A percentile compares a stretch with the other conserved stretches of the same genome.
Conservation (phyloP, 2,797 vertebrate species). For the Acrocephalus scirpaceus region DNA sequence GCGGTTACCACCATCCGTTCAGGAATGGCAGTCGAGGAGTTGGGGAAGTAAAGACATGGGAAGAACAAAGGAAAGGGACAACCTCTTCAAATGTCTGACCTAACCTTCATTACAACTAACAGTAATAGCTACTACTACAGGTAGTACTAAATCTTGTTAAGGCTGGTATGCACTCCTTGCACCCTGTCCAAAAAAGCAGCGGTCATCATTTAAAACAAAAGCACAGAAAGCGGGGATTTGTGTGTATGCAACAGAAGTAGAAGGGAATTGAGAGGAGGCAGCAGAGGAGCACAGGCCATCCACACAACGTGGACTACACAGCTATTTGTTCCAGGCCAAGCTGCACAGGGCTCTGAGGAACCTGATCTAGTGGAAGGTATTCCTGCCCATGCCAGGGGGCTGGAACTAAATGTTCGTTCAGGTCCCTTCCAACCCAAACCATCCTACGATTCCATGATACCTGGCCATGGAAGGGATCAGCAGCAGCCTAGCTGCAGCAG, state of each 20-base stretch:
- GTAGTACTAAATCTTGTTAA: not conserved
- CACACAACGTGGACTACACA: not conserved
- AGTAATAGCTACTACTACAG: not conserved
- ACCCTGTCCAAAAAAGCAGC: not conserved
- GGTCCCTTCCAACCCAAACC: not conserved
- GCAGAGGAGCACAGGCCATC: not conserved
- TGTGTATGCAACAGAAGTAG: accelerated
- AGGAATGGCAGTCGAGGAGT: accelerated
- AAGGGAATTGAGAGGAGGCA: not conserved
- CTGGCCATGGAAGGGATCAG: not conserved
- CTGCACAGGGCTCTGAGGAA: not conserved
- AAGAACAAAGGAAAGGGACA: not conserved
- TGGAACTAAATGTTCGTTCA: not conserved
- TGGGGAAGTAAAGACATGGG: not conserved
- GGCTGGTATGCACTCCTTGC: not conserved
- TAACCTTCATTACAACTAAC: not conserved
- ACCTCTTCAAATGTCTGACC: not conserved
- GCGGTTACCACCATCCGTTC: accelerated
- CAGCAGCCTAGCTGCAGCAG: not conserved
- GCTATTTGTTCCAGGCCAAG: not conserved
- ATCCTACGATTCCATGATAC: not conserved
- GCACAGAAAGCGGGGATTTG: not conserved
- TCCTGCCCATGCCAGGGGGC: not conserved
- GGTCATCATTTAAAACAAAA: not conserved
- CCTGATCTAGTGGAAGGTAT: not conserved